These are phyloP conservation scores for Julus scandinavius DNA, from an alignment of 2,888 invertebrate species.

Conservation along the genomic window DNA sequence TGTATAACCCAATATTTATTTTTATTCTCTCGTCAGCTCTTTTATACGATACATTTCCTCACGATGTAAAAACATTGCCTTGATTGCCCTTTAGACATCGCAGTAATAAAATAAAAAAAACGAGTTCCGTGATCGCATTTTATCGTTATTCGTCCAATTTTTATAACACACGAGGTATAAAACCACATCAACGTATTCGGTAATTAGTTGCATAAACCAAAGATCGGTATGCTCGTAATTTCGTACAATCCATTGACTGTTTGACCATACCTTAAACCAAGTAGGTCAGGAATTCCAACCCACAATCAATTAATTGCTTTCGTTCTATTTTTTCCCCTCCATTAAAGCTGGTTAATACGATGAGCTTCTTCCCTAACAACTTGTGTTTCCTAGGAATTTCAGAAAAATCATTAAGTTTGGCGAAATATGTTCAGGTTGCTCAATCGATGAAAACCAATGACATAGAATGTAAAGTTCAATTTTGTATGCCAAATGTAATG, in stretches of 20 bases:
- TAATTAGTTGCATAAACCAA: slow-evolving; percentile 13
- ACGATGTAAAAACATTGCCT: background rate
- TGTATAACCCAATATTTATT: background rate
- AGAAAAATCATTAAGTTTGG: background rate
- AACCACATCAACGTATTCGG: background rate
- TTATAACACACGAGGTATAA: background rate
- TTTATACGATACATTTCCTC: background rate
- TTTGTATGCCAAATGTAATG: too few species aligned
- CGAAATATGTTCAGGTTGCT: background rate
- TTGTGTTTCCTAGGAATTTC: background rate
- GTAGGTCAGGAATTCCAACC: slow-evolving; percentile 16
- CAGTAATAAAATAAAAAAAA: background rate
- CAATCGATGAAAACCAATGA: background rate
- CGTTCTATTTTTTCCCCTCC: background rate
- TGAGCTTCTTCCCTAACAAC: background rate
- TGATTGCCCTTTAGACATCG: background rate
- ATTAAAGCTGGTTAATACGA: background rate
- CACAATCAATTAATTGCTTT: background rate
- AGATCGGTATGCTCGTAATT: background rate
- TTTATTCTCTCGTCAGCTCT: background rate
- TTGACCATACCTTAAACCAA: slow-evolving; percentile 31
- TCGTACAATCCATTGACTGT: background rate
- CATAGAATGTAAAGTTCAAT: background rate
- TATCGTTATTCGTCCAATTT: background rate
- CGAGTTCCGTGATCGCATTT: slow-evolving; percentile 12